Evolutionary conservation across 2,888 invertebrate species (phyloP).

Genomic region (Polydrusus tereticollis): DNA sequence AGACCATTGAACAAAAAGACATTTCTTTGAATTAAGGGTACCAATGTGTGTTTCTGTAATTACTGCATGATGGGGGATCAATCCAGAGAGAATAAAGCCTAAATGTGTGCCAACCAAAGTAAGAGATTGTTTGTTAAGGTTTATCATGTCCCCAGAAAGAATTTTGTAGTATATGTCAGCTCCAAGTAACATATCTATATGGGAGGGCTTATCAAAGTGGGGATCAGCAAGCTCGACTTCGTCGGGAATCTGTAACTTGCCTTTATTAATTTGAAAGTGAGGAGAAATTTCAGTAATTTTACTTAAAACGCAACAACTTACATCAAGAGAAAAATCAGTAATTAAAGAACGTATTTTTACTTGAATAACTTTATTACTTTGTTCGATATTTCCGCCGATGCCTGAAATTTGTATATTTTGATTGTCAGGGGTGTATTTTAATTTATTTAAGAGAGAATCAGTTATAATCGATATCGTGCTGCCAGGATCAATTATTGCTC

Average conservation of each 20-base stretch:
- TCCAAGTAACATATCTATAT: slow-evolving; percentile 15
- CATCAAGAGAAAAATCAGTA: neutral
- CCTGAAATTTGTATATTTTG: no score
- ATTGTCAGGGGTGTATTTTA: no score
- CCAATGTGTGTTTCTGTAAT: neutral
- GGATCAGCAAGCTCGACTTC: slow-evolving; percentile 9
- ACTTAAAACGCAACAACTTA: neutral
- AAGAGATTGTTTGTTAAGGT: neutral
- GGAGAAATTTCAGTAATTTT: slow-evolving; percentile 1
- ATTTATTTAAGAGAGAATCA: no score
- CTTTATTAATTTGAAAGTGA: neutral
- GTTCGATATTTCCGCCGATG: no score
- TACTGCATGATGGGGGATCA: neutral
- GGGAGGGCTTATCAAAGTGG: neutral
- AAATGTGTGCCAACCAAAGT: slow-evolving; percentile 1
- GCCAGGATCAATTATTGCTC: no score
- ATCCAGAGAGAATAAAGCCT: slow-evolving; percentile 1
- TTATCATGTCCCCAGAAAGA: neutral
- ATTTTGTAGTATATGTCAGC: slow-evolving; percentile 20
- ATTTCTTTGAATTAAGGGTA: neutral
- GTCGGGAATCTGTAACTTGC: neutral
- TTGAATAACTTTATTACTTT: no score
- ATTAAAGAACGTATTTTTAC: no score
- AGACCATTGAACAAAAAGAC: neutral
- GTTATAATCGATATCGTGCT: no score